Evolutionary conservation across 2,797 vertebrate genomes (phyloP).

Genomic region (Heteromormyrus szaboi): DNA sequence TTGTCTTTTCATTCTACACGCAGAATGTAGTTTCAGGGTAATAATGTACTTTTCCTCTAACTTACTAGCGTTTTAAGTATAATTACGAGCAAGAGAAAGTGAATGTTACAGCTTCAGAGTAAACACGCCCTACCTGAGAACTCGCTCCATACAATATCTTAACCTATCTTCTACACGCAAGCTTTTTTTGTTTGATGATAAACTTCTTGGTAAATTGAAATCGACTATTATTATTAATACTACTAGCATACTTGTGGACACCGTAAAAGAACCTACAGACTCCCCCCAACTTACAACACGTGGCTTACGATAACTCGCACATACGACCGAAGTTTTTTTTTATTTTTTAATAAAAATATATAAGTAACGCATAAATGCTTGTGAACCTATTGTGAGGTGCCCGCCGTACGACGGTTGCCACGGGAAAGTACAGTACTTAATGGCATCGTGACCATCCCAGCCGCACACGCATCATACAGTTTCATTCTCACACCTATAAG

Average conservation of each 20-base stretch:
- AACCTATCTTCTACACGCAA: background rate
- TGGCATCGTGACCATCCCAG: background rate
- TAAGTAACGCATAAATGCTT: background rate
- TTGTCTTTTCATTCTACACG: background rate
- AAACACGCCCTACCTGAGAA: background rate
- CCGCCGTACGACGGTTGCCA: background rate
- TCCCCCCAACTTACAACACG: background rate
- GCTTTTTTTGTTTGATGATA: background rate
- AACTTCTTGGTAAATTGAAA: background rate
- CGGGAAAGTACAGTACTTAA: background rate
- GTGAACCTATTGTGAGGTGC: background rate
- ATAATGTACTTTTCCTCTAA: background rate
- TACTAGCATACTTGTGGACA: background rate
- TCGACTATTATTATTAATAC: background rate
- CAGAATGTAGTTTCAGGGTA: background rate
- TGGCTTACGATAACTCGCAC: background rate
- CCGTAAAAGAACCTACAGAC: background rate
- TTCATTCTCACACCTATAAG: background rate
- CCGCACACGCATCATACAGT: background rate
- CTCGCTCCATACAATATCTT: background rate
- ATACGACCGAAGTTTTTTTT: background rate
- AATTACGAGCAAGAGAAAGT: background rate
- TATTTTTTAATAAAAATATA: background rate
- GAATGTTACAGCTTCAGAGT: background rate
- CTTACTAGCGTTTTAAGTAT: background rate